Evolutionary conservation across 2,797 vertebrate genomes (phyloP), one percentile per base, ranked within the genome.

Genomic region (Rallus crepitans): DNA sequence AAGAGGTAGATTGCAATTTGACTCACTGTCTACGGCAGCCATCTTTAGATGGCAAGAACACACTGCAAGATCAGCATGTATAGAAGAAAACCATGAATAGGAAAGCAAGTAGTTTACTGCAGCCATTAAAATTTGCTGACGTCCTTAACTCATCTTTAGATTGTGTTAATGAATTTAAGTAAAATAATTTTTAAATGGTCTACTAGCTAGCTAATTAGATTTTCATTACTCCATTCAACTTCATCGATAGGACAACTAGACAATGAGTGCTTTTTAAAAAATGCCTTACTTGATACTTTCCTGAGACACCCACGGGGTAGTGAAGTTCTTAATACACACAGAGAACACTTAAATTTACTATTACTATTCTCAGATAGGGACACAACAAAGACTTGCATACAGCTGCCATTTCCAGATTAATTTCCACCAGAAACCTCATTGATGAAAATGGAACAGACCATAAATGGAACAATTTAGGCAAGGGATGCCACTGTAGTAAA

Each of bases 41-140:
- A 66, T 2, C 2, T 16, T 65, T 72, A 35, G 1, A 0, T 1
- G 4, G 35, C 11, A 77, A 52, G 27, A 82, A 55, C 4, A 1
- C 3, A 39, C 11, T 45, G 24, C 0, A 10, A 71, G 37, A 69
- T 52, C 21, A 31, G 7, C 4, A 4, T 61, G 11, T 65, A 57
- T 39, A 15, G 19, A 64, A 78, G 81, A 89, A 79, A 48, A 1
- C 6, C 73, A 16, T 48, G 17, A 50, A 13, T 24, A 66, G 42
- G 57, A 81, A 86, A 77, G 9, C 13, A 73, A 87, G 8, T 35
- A 83, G 31, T 33, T 16, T 76, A 17, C 19, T 50, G 7, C 27
- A 53, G 66, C 39, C 7, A 17, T 23, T 33, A 63, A 78, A 78
- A 42, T 10, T 47, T 45, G 5, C 2, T 59, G 24, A 42, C 15